Evolutionary conservation across 2,797 vertebrate genomes (phyloP).

Genomic region (Sardinella longiceps): DNA sequence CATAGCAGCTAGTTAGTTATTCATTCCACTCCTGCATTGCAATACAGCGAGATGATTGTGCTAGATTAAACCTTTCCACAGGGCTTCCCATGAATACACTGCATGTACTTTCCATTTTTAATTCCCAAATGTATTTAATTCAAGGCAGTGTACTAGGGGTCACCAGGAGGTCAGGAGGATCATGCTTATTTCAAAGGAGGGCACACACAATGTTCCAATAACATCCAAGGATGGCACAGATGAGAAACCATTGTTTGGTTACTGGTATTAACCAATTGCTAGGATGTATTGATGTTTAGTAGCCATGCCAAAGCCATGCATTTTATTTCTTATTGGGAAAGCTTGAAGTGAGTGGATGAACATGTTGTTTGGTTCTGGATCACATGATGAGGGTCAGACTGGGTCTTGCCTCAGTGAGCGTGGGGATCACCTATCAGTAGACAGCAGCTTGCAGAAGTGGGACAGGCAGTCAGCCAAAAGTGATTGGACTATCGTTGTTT

Average conservation of each 20-base stretch:
- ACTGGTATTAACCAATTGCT: not conserved
- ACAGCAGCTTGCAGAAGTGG: conserved; percentile 20
- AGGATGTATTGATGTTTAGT: not conserved
- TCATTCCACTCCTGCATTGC: not conserved
- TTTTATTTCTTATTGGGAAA: too few relatives aligned
- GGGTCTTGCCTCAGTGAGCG: not conserved
- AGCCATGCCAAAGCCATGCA: too few relatives aligned
- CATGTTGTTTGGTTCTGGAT: not conserved
- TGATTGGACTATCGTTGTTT: conserved; percentile 13
- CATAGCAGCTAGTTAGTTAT: not conserved
- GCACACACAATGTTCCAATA: not conserved
- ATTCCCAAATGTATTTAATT: not conserved
- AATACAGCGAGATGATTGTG: not conserved
- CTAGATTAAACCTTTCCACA: not conserved
- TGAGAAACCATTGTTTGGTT: not conserved
- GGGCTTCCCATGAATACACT: not conserved
- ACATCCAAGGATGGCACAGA: not conserved
- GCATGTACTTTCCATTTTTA: conserved; percentile 16
- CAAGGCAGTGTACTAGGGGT: not conserved
- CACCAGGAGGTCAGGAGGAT: not conserved
- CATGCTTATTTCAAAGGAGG: not conserved
- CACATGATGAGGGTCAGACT: not conserved
- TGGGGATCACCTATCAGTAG: not conserved
- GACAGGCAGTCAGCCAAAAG: not conserved
- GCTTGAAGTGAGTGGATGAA: not conserved